Base-by-base conservation (phyloP, 2,113 vertebrate genomes). In the Eidolon helvum region DNA sequence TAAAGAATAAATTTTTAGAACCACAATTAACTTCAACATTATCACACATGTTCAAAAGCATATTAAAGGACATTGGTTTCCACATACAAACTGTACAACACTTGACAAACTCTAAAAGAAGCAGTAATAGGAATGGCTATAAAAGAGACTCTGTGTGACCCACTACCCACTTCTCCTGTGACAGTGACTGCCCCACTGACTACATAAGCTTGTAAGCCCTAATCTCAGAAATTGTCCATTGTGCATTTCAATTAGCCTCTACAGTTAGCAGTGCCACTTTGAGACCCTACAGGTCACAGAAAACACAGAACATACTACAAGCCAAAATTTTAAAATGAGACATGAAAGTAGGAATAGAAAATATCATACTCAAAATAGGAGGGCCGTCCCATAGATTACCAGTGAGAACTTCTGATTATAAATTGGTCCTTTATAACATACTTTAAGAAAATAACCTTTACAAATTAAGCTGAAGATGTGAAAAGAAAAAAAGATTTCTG, bases 281-380 rank as follows among this genome's bases (percentile, higher is more conserved):
- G 77, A 88, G 77, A 85, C 7, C 59, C 66, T 82, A 26, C 4
- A 66, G 40, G 40, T 24, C 63, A 93, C 43, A 66, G 28, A 88
- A 35, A 96, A 87, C 61, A 93, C 4, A 63, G 21, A 96, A 93
- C 7, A 87, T 53, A 78, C 5, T 57, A 96, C 30, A 74, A 35
- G 57, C 12, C 24, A 82, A 90, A 92, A 79, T 57, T 95, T 92
- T 38, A 87, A 86, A 96, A 89, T 79, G 65, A 92, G 18, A 95
- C 50, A 53, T 59, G 6, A 91, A 87, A 75, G 33, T 84, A 16
- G 26, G 35, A 90, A 10, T 30, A 63, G 55, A 95, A 59, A 87
- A 53, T 79, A 94, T 38, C 40, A 78, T 16, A 82, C 16, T 18
- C 59, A 88, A 71, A 90, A 90, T 1, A 90, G 53, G 28, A 93